Base-by-base conservation (phyloP, 2,797 vertebrate species). In the Phaenicophaeus curvirostris region DNA sequence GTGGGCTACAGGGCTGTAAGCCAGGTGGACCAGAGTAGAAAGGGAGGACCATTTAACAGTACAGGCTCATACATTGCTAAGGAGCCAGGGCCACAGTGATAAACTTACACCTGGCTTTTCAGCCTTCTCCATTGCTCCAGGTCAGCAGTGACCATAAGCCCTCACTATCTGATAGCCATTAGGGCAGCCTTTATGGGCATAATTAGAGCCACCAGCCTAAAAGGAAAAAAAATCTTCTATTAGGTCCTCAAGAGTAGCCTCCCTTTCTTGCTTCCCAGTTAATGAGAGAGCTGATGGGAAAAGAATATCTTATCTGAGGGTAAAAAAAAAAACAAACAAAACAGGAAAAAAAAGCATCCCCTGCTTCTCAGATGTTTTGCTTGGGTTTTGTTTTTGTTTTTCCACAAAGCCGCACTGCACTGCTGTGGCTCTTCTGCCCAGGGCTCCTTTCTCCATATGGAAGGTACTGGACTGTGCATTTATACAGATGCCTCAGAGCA, bases 401-500 rank as follows among this genome's bases (percentile, higher is more conserved):
- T 79, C 35, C 13, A 3, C 25, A 78, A 88, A 93, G 39, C 83
- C 93, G 61, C 50, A 44, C 65, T 87, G 92, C 51, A 82, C 82
- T 85, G 93, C 67, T 94, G 62, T 83, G 50, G 82, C 44, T 95
- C 58, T 87, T 87, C 87, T 92, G 89, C 85, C 85, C 78, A 89
- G 75, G 87, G 90, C 87, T 90, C 61, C 85, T 92, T 93, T 92
- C 50, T 71, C 87, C 90, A 93, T 92, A 94, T 74, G 85, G 93
- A 90, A 94, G 37, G 28, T 67, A 81, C 75, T 82, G 78, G 87
- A 85, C 90, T 96, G 91, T 94, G 90, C 94, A 95, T 95, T 97
- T 95, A 75, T 94, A 96, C 94, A 97, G 72, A 92, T 94, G 95
- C 89, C 87, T 89, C 85, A 94, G 81, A 92, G 59, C 54, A 90